Base-by-base conservation (phyloP, 2,888 invertebrate genomes). In the Syritta pipiens region DNA sequence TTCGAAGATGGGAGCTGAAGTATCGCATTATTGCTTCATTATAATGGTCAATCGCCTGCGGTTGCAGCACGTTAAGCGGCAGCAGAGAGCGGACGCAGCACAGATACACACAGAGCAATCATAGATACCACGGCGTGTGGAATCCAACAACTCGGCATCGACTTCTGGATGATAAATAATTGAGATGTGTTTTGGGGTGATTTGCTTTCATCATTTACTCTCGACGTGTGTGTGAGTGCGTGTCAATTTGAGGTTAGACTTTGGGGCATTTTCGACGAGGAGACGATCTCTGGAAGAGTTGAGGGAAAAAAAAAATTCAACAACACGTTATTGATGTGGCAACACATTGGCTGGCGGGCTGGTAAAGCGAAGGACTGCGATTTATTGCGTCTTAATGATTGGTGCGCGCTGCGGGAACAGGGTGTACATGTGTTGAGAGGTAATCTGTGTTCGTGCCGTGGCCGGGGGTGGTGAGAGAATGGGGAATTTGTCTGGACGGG, bases 41-140 rank as follows among this genome's bases (percentile, higher is more conserved):
- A 65, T 65, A 30, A 55, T 62, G 62, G 69, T 55, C 75, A 62
- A 62, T 49, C 40, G 75, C 75, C 59, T 76, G 75, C 35, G 69
- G 75, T 76, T 49, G 55, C 68, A 74, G n/a, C n/a, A n/a, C n/a
- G n/a, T n/a, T n/a, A n/a, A n/a, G n/a, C n/a, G n/a, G n/a, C n/a
- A n/a, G n/a, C n/a, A n/a, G n/a, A n/a, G n/a, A n/a, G n/a, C n/a
- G n/a, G n/a, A n/a, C n/a, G n/a, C n/a, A n/a, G n/a, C n/a, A n/a
- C n/a, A n/a, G n/a, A n/a, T n/a, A n/a, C n/a, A n/a, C n/a, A n/a
- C n/a, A 3, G 32, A 3, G 17, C 19, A 37, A 37, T 37, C 37
- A 17, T 37, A 37, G 17, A 37, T 24, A 24, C 9, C 9, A 14
- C 35, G 20, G 22, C 9, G 9, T 51, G 14, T 24, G 53, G 35